phyloP scores from a whole-genome alignment of 2,888 invertebrate species.

The Dryobotodes eremita region DNA sequence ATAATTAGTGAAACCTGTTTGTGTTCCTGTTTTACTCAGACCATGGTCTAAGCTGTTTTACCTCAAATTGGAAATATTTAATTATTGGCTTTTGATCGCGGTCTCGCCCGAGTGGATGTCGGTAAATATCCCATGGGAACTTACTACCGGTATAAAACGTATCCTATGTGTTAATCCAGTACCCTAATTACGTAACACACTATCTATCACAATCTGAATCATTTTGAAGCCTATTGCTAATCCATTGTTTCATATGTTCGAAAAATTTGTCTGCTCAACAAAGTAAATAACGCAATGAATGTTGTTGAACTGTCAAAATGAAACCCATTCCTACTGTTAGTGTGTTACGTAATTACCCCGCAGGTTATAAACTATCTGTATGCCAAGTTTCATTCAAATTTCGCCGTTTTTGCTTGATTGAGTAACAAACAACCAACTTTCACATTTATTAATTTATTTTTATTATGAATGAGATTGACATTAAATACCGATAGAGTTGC shows the following conservation, averaged over 20 bases:
- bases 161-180: too few relatives aligned
- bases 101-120: too few relatives aligned
- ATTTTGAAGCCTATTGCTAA: too few relatives aligned
- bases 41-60: too few relatives aligned
- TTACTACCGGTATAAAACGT: not conserved
- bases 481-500: not conserved
- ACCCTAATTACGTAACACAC: too few relatives aligned
- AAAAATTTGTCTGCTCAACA: too few relatives aligned
- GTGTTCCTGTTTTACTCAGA: not conserved
- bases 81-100: not conserved
- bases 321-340: too few relatives aligned
- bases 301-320: too few relatives aligned
- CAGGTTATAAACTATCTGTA: not conserved
- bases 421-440: not conserved
- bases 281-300: too few relatives aligned
- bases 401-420: not conserved
- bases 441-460: not conserved
- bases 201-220: too few relatives aligned
- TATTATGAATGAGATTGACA: not conserved
- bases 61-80: not conserved
- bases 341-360: too few relatives aligned
- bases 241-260: too few relatives aligned
- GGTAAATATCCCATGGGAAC: not conserved
- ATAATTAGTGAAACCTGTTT: not conserved
- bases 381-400: not conserved